These are phyloP conservation scores for Bellardia pandia DNA, from an alignment of 2,888 invertebrate genomes.

Conservation along the genomic window DNA sequence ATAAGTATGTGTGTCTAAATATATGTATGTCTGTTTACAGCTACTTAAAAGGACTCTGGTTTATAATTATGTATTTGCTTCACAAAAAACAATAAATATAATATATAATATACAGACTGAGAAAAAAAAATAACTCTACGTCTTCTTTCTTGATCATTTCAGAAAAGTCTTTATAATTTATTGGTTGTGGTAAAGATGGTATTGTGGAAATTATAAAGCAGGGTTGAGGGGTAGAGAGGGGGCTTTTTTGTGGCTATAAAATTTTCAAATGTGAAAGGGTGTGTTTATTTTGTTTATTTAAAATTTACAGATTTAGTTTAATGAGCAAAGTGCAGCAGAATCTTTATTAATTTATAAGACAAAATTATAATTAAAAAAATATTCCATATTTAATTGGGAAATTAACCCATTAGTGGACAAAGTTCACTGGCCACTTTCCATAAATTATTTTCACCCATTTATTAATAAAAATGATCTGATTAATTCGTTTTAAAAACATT, in stretches of 20 bases:
- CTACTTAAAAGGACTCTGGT: constrained; percentile 6
- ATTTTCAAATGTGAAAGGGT: background rate
- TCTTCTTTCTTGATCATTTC: background rate
- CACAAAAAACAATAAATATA: too few relatives aligned
- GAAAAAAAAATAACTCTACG: background rate
- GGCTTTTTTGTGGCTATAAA: background rate
- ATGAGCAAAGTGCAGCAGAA: background rate
- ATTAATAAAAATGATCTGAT: too few relatives aligned
- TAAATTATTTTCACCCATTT: too few relatives aligned
- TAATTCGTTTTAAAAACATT: too few relatives aligned
- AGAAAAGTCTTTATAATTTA: background rate
- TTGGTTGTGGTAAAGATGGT: background rate
- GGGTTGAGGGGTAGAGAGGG: too few relatives aligned
- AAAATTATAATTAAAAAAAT: too few relatives aligned
- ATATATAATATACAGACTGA: background rate
- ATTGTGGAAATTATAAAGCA: too few relatives aligned
- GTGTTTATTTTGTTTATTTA: background rate
- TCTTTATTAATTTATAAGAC: too few relatives aligned
- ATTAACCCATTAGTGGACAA: too few relatives aligned
- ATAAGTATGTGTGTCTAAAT: background rate
- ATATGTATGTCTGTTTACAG: background rate
- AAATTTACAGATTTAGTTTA: background rate
- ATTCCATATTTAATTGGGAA: too few relatives aligned
- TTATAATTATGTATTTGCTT: constrained; percentile 36
- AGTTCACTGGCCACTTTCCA: too few relatives aligned